These are phyloP conservation scores for Drosophila borealis DNA, from an alignment of 2,888 invertebrate species.

Conservation along the genomic window DNA sequence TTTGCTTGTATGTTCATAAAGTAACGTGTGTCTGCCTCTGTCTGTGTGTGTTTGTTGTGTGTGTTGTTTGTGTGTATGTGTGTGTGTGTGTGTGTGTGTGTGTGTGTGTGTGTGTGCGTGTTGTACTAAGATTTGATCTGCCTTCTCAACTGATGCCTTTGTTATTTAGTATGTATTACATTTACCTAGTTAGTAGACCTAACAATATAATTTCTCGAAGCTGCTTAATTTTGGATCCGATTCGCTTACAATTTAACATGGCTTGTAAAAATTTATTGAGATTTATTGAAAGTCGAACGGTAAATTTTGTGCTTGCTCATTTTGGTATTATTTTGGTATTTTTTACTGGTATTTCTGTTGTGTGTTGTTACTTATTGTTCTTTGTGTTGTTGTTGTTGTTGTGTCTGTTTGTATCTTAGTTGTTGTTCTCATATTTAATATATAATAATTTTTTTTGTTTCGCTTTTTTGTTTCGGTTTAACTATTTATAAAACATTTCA, in stretches of 20 bases:
- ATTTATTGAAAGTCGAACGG: conserved; percentile 55
- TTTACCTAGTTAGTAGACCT: conserved; percentile 30
- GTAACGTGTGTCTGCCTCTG: conserved; percentile 80
- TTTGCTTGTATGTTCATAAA: conserved; percentile 80
- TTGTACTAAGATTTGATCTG: conserved; percentile 41
- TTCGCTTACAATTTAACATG: conserved; percentile 62
- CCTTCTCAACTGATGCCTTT: conserved; percentile 34
- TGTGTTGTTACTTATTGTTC: conserved; percentile 51
- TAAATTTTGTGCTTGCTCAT: conserved; percentile 67
- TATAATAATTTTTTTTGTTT: conserved; percentile 64
- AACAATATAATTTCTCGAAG: conserved; percentile 35
- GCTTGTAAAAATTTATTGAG: conserved; percentile 58
- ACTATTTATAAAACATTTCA: conserved; percentile 83
- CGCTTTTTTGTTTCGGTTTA: conserved; percentile 72
- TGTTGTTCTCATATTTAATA: conserved; percentile 61
- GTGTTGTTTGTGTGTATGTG: conserved; percentile 25
- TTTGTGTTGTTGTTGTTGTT: conserved; percentile 30
- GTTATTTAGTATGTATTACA: conserved; percentile 35
- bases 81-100: conserved; percentile 23
- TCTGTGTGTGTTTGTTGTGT: conserved; percentile 39
- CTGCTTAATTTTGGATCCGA: conserved; percentile 57
- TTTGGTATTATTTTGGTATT: conserved; percentile 24
- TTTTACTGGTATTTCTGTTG: conserved; percentile 39
- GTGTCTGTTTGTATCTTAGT: conserved; percentile 51
- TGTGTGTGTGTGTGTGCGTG: conserved; percentile 24